These are phyloP conservation scores for Resseliella maxima DNA, from an alignment of 2,888 invertebrate genomes.

Conservation along the genomic window DNA sequence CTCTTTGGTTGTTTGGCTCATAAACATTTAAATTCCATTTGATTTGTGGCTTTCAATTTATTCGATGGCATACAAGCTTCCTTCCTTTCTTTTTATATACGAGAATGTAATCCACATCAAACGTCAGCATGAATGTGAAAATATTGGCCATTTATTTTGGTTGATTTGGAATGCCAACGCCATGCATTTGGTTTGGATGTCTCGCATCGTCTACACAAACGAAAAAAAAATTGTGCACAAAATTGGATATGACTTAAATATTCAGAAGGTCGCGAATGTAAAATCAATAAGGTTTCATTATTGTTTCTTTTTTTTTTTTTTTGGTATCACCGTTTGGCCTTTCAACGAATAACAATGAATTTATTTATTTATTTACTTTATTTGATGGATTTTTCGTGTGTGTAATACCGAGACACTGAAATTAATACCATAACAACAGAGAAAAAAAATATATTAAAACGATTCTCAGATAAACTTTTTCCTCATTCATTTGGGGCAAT, in stretches of 20 bases:
- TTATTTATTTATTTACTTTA: not conserved
- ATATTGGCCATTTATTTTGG: not conserved
- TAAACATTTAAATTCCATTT: slow-evolving; percentile 36
- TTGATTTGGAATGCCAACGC: not conserved
- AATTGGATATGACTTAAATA: slow-evolving; percentile 1
- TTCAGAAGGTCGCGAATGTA: slow-evolving; percentile 23
- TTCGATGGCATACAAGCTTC: not conserved
- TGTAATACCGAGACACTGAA: too few relatives aligned
- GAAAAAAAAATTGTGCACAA: not conserved
- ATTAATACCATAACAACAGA: not conserved
- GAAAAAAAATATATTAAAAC: not conserved
- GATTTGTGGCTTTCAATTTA: slow-evolving; percentile 46
- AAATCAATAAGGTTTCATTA: slow-evolving; percentile 19
- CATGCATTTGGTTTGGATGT: too few relatives aligned
- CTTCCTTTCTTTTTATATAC: not conserved
- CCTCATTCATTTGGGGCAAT: not conserved
- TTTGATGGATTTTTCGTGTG: not conserved
- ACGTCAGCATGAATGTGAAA: not conserved
- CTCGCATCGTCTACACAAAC: not conserved
- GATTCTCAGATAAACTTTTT: not conserved
- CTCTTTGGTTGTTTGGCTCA: not conserved
- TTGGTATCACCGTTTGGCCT: not conserved
- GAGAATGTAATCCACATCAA: not conserved
- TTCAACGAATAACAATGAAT: not conserved
- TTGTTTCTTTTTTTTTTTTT: not conserved